Percentiles rank a stretch among this genome's conserved stretches.
Conservation (phyloP, 2,888 invertebrate genomes). For the Callinectes sapidus region DNA sequence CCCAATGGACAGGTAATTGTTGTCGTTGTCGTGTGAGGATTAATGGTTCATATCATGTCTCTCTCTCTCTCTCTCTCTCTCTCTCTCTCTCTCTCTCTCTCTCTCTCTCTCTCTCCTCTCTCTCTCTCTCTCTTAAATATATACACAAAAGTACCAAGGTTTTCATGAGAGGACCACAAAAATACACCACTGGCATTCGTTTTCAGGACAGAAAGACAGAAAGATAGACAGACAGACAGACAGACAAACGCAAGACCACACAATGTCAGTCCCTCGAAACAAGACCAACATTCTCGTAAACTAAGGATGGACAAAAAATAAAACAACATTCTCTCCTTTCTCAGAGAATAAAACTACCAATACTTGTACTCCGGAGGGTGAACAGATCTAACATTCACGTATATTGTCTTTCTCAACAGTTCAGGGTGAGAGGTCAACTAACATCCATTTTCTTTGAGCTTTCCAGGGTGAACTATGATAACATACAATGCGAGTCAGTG, state of each 20-base stretch:
- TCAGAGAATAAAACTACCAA: neutral
- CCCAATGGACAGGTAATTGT: neutral
- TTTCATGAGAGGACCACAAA: neutral
- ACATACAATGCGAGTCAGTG: neutral
- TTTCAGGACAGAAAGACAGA: neutral
- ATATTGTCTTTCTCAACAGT: neutral
- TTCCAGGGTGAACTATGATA: neutral
- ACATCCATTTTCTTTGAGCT: neutral
- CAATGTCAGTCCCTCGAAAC: neutral
- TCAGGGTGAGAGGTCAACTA: neutral
- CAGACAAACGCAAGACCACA: neutral
- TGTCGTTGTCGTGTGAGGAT: neutral
- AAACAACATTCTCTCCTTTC: neutral
- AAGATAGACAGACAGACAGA: constrained; percentile 22
- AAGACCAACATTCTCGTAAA: constrained; percentile 15
- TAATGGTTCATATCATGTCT: neutral
- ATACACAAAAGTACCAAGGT: neutral
- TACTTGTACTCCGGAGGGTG: neutral
- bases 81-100: neutral
- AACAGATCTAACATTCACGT: neutral
- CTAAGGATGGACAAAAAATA: neutral
- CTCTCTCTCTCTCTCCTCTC: neutral
- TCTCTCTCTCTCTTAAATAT: neutral
- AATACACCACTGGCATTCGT: neutral
- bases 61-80: constrained; percentile 20